phyloP scores from a whole-genome alignment of 2,888 invertebrate species.

The Leptopilina syphax region DNA sequence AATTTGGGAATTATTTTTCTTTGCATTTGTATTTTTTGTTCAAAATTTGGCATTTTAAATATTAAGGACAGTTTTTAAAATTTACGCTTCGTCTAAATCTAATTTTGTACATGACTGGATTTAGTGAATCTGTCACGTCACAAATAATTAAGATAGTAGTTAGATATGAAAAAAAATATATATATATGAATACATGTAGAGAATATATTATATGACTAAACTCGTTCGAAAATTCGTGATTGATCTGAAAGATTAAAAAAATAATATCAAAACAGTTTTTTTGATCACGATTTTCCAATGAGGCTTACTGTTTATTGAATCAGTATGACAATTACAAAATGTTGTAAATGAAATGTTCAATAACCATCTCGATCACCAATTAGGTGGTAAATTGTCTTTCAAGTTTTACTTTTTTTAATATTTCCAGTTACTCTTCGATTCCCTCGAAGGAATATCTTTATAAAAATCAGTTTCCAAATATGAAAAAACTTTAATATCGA shows the following conservation, averaged over 20 bases:
- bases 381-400: no score
- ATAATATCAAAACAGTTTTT: neutral
- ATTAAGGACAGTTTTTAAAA: slow-evolving; percentile 22
- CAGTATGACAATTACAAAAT: slow-evolving; percentile 26
- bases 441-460: no score
- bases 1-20: slow-evolving; percentile 1
- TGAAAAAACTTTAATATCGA: no score
- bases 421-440: no score
- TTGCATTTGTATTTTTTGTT: neutral
- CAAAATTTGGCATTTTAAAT: slow-evolving; percentile 25
- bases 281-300: slow-evolving; percentile 3
- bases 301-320: slow-evolving; percentile 31
- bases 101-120: slow-evolving; percentile 33
- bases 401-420: no score
- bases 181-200: slow-evolving; percentile 11
- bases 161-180: slow-evolving; percentile 19
- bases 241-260: neutral
- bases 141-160: slow-evolving; percentile 34
- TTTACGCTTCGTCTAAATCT: neutral
- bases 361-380: slow-evolving; percentile 6
- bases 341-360: slow-evolving; percentile 5
- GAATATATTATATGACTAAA: slow-evolving; percentile 20
- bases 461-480: no score
- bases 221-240: slow-evolving; percentile 22
- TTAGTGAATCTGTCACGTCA: slow-evolving; percentile 32